Percentiles rank a stretch among this genome's conserved stretches.
phyloP scores from a whole-genome alignment of 1,140 invertebrate species.

The Drosophila nannoptera region DNA sequence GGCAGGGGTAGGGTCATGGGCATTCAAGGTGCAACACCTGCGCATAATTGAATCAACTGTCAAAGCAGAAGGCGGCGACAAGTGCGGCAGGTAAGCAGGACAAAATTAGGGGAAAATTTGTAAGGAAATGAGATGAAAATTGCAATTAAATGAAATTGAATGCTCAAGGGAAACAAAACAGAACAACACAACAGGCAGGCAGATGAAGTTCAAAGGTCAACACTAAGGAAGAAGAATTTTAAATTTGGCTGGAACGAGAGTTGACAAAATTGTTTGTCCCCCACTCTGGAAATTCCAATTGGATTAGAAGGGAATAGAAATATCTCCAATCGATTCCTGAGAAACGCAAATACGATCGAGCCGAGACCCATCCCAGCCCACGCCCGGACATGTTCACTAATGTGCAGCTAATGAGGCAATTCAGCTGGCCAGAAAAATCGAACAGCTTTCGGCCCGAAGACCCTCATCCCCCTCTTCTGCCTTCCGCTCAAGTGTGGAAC shows the following conservation, averaged over 20 bases:
- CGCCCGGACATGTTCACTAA: constrained; percentile 15
- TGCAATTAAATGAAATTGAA: constrained; percentile 42
- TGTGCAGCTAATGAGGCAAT: constrained; percentile 46
- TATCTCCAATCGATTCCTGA: constrained; percentile 7
- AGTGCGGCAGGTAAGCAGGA: constrained; percentile 35
- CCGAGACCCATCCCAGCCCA: constrained; percentile 9
- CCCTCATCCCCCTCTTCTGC: background rate
- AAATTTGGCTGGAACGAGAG: too few species aligned
- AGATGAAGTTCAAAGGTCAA: too few species aligned
- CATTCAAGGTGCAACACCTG: constrained; percentile 27
- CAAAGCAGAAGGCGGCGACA: constrained; percentile 39
- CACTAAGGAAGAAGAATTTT: too few species aligned
- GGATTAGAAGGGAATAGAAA: background rate
- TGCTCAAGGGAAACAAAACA: too few species aligned
- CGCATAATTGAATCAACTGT: constrained; percentile 48
- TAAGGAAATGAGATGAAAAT: constrained; percentile 52
- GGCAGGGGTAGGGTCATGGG: background rate
- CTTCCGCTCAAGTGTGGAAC: constrained; percentile 41
- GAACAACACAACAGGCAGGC: too few species aligned
- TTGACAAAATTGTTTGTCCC: too few species aligned
- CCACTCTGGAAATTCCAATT: background rate
- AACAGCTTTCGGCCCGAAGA: constrained; percentile 5
- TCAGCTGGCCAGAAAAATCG: constrained; percentile 21
- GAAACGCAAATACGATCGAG: constrained; percentile 21
- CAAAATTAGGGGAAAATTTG: constrained; percentile 10